Evolutionary conservation across 2,888 invertebrate genomes (phyloP), one percentile per base, ranked within the genome.

Genomic region (Odontomyia ornata): DNA sequence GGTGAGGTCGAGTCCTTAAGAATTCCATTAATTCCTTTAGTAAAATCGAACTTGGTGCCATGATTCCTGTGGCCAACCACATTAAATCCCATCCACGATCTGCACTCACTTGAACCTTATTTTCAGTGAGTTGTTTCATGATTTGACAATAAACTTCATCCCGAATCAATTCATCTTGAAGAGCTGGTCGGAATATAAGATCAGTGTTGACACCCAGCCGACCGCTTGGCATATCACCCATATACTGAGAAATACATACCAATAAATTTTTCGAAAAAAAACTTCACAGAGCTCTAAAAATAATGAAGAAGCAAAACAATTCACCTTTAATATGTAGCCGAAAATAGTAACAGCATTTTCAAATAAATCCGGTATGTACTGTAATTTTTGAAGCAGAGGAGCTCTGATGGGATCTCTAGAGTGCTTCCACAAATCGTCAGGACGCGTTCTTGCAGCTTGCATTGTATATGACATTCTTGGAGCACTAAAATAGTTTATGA

Each of bases 121-220:
- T 98, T 81, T 93, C 93, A 0, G 96, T 98, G 79, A 98, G 86
- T 85, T 98, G 98, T 83, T 96, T 95, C 92, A 98, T 95, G 79
- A 98, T 90, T 86, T 98, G 98, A 84, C 97, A 98, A 83, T 95
- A 98, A 30, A 96, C 88, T 87, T 98, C 98, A 84, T 98, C 98
- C 73, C 94, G 90, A 65, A 98, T 88, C 57, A 91, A 86, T 80
- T 94, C 92, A 82, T 94, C 91, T 82, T 91, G 90, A 21, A 96
- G 85, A 0, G 95, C 92, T 1, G 91, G 90, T 82, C 90, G 90
- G 86, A 97, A 98, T 84, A 98, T 96, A 81, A 93, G 91, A 86
- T 97, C 96, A 0, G 97, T 96, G 80, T 95, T 92, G 73, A 94
- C 94, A 28, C 91, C 91, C 27, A 91, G 88, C 82, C 93, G 91